phyloP scores from a whole-genome alignment of 1,140 invertebrate species.

The Procambarus virginalis region DNA sequence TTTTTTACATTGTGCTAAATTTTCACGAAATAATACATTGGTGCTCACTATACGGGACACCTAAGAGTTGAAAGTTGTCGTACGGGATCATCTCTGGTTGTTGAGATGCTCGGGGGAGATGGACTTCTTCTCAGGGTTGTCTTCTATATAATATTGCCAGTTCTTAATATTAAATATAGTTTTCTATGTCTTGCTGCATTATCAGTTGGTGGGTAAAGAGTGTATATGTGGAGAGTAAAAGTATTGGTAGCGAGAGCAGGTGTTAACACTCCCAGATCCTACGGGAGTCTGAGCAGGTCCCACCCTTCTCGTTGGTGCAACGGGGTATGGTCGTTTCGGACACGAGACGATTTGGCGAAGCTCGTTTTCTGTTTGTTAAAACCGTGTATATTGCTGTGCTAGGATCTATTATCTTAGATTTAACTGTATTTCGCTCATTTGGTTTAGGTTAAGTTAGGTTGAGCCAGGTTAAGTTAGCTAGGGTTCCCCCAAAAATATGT shows the following conservation, averaged over 20 bases:
- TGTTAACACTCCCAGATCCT: slow-evolving; percentile 61
- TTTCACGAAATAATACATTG: not conserved
- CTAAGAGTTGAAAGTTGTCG: not conserved
- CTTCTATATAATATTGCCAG: not conserved
- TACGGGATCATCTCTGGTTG: not conserved
- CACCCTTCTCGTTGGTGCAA: slow-evolving; percentile 46
- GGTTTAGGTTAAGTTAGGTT: no score
- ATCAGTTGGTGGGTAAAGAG: not conserved
- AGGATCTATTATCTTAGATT: no score
- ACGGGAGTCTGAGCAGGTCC: slow-evolving; percentile 61
- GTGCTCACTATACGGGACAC: not conserved
- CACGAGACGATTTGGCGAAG: no score
- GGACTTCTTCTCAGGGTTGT: not conserved
- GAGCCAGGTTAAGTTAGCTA: no score
- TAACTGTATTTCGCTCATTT: no score
- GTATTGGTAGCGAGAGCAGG: not conserved
- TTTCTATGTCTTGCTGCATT: not conserved
- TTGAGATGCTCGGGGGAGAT: not conserved
- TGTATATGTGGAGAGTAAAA: not conserved
- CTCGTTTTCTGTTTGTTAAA: no score
- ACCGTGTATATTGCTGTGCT: no score
- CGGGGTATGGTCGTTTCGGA: no score
- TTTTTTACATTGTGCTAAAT: not conserved
- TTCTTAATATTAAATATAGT: not conserved
- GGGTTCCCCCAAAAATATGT: no score